These are phyloP conservation scores for Collichthys lucidus DNA, from an alignment of 2,113 vertebrate species.

Conservation along the genomic window DNA sequence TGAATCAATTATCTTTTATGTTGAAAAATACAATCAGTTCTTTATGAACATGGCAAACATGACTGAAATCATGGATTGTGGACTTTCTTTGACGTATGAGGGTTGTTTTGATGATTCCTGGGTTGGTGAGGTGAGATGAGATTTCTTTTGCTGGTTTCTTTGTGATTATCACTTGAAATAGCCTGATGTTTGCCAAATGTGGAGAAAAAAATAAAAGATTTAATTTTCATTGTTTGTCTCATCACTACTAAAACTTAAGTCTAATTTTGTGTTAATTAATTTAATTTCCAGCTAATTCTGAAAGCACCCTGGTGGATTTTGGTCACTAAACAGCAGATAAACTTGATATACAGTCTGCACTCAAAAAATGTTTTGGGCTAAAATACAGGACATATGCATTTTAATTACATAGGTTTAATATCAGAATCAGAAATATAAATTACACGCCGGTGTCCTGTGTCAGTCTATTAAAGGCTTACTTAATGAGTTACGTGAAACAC, in stretches of 20 bases:
- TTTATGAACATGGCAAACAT: not conserved
- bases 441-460: too few species aligned
- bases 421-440: too few species aligned
- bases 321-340: not conserved
- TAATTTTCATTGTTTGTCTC: slow-evolving; percentile 8
- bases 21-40: slow-evolving; percentile 28
- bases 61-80: not conserved
- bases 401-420: too few species aligned
- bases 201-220: slow-evolving; percentile 52
- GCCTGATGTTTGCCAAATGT: slow-evolving; percentile 41
- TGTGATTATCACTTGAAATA: slow-evolving; percentile 63
- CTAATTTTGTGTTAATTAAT: not conserved
- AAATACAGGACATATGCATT: too few species aligned
- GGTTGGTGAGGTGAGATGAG: slow-evolving; percentile 15
- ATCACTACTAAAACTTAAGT: not conserved
- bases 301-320: too few species aligned
- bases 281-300: not conserved
- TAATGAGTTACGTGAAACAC: not conserved
- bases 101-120: not conserved
- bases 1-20: slow-evolving; percentile 11
- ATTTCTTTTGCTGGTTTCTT: slow-evolving; percentile 8
- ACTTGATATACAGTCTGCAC: too few species aligned
- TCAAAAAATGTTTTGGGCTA: too few species aligned
- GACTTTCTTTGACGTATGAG: not conserved
- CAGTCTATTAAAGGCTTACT: too few species aligned